Base-by-base conservation (phyloP, 37 sponge, comb jelly and placozoan species). In the Beroe ovata region DNA sequence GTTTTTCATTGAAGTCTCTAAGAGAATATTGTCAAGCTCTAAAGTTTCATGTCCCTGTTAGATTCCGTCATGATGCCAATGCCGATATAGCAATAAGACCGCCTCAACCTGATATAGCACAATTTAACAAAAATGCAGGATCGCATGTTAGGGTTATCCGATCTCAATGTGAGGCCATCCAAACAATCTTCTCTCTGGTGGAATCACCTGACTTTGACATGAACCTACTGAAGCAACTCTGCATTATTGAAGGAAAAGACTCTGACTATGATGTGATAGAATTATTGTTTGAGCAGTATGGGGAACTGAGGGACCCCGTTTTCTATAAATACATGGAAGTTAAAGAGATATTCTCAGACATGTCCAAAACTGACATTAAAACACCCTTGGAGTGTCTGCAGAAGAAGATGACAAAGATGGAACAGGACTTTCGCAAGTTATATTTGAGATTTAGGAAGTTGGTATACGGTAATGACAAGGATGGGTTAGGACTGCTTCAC, bases 301-400 rank as follows among this genome's bases (percentile, higher is more conserved):
- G 34, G 29, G 16, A 66, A 14, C 18, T 66, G 35, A 66, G 16
- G 8, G 34, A 66, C 16, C 1, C 29, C 32, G 34, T 66, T 33
- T 66, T 29, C 35, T 11, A 25, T 0, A 25, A 30, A 30, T 66
- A 32, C 30, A 29, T 30, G 2, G 69, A 66, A 66, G 34, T 66
- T 66, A 30, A 66, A 37, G 32, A 66, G 2, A 66, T 66, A 1
- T 66, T 34, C 34, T 34, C 2, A 66, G 69, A 66, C 36, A 66
- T 66, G 69, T 34, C 35, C 1, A 66, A 66, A 66, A 30, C 30
- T 11, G 34, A 30, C 16, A 25, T 18, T 34, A 66, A 34, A 14
- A 37, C 34, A 33, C 32, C 25, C 32, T 37, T 66, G 29, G 69
- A 30, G 14, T 66, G 36, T 34, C 36, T 66, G 30, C 69, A 66